Base-by-base conservation (phyloP, 2,113 vertebrate species). In the Sardina pilchardus region DNA sequence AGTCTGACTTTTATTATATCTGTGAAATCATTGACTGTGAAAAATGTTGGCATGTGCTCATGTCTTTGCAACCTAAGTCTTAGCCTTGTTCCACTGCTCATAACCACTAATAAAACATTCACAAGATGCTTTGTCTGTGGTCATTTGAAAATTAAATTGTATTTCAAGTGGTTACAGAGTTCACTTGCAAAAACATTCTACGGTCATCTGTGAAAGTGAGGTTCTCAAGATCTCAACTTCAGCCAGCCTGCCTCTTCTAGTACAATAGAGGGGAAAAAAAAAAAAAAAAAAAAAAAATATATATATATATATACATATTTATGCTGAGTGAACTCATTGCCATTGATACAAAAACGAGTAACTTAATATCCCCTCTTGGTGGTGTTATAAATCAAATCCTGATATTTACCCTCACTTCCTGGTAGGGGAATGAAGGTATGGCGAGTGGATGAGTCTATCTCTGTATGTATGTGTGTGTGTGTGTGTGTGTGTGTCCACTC, bases 41-140 rank as follows among this genome's bases (percentile, higher is more conserved):
- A 56, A 63, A 63, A n/a, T 67, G 8, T 30, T 8, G 21, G 9
- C 5, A n/a, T 71, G 30, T 71, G 8, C 14, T 78, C 4, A 14
- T 2, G 14, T 1, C 30, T 14, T 36, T 0, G 9, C 12, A 36
- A 34, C 34, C 71, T 26, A 42, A 42, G 5, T 17, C 67, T 10
- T 36, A 26, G 63, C 10, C 34, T 36, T 14, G 4, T 36, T 16
- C 71, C 71, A 78, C 39, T 42, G 30, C 2, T 36, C 30, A 36
- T 78, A 34, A 78, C 71, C 71, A 78, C 71, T 78, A 36, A 78
- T 78, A 78, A 78, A 78, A 78, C 34, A 78, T 34, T 78, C 71
- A 78, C 26, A 78, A 59, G n/a, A n/a, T 6, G 21, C 19, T 59
- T 24, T 59, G 53, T 59, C 53, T 24, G 21, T 7, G 53, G 53